phyloP scores from a whole-genome alignment of 2,797 vertebrate genomes.

The Channa striata region DNA sequence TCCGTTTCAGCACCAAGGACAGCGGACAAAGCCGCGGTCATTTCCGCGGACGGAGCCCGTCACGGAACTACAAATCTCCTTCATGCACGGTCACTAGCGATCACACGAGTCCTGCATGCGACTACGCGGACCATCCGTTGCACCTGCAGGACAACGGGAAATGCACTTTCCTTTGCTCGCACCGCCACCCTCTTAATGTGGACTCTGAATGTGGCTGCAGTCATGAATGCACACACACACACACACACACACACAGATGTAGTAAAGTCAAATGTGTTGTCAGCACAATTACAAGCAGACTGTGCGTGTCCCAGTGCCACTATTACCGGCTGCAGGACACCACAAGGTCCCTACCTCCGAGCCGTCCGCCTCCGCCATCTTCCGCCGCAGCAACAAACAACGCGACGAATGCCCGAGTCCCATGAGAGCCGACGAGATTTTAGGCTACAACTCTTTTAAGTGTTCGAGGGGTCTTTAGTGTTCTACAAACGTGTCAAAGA shows the following conservation, averaged over 20 bases:
- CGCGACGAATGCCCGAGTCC: slow-evolving; percentile 99
- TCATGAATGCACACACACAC: neutral
- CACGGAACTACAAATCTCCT: neutral
- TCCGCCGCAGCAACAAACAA: slow-evolving; percentile 98
- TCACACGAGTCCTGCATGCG: neutral
- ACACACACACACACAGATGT: neutral
- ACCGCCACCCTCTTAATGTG: neutral
- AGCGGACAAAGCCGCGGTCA: slow-evolving; percentile 59
- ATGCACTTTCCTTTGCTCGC: slow-evolving; percentile 22
- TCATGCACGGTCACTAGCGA: neutral
- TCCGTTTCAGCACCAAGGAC: slow-evolving; percentile 86
- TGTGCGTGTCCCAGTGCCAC: slow-evolving; percentile 22
- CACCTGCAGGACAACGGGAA: slow-evolving; percentile 51
- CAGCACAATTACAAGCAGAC: neutral
- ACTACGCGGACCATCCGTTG: neutral
- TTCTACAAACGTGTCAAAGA: slow-evolving; percentile 30
- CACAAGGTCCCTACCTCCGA: slow-evolving; percentile 89
- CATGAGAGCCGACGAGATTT: slow-evolving; percentile 92
- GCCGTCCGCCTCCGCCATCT: slow-evolving; percentile 98
- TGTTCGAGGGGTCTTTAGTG: slow-evolving; percentile 8
- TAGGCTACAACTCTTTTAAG: slow-evolving; percentile 69
- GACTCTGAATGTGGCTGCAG: neutral
- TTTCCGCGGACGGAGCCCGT: neutral
- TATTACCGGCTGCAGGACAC: slow-evolving; percentile 70
- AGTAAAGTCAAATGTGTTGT: slow-evolving; percentile 4